These are phyloP conservation scores for Galemys pyrenaicus DNA, from an alignment of 2,113 vertebrate genomes.

Conservation along the genomic window DNA sequence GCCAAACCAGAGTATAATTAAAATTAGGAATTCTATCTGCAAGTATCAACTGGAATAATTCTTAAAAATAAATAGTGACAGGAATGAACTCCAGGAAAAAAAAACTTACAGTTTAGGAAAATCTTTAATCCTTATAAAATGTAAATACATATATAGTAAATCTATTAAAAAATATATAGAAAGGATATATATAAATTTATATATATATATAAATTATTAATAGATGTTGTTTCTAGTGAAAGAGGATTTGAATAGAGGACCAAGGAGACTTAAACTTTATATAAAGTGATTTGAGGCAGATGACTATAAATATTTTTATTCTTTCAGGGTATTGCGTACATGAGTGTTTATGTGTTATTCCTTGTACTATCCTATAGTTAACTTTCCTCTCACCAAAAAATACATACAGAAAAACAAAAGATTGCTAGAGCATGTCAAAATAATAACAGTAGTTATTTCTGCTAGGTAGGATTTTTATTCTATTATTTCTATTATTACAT, in stretches of 20 bases:
- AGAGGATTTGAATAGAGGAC: background rate
- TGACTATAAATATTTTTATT: conserved; percentile 11
- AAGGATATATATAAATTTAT: background rate
- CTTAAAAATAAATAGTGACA: conserved; percentile 1
- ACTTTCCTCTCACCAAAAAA: background rate
- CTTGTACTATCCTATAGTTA: background rate
- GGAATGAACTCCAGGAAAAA: background rate
- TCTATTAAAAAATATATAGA: background rate
- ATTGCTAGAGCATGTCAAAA: background rate
- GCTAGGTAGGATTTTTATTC: background rate
- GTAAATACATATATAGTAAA: background rate
- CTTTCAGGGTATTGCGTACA: background rate
- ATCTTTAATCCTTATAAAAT: background rate
- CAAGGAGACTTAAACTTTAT: background rate
- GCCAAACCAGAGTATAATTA: background rate
- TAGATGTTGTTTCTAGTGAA: background rate
- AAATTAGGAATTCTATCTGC: background rate
- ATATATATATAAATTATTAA: background rate
- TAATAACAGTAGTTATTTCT: background rate
- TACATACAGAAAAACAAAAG: conserved; percentile 2
- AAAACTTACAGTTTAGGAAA: background rate
- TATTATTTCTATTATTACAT: background rate
- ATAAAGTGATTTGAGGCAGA: conserved; percentile 29
- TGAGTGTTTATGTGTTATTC: background rate
- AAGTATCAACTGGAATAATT: background rate